Conservation (phyloP, 1,140 invertebrate genomes). For the Mamestra configurata region DNA sequence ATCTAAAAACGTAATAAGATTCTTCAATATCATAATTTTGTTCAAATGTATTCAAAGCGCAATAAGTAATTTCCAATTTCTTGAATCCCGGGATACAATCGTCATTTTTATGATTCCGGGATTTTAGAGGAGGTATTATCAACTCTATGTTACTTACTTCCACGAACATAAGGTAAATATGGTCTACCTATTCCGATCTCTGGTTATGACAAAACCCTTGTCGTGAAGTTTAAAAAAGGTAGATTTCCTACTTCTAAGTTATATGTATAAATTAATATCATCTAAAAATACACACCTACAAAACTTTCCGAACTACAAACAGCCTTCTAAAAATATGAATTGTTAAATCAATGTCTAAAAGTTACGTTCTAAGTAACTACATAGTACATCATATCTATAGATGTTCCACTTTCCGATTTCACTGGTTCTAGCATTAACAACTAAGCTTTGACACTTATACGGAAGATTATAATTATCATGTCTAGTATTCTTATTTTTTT, state of each 20-base stretch:
- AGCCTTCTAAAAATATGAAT: slow-evolving; percentile 78
- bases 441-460: slow-evolving; percentile 50
- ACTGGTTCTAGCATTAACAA: slow-evolving; percentile 43
- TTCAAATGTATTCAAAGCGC: too few relatives aligned
- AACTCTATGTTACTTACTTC: too few relatives aligned
- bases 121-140: too few relatives aligned
- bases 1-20: too few relatives aligned
- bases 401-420: slow-evolving; percentile 44
- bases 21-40: too few relatives aligned
- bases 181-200: too few relatives aligned
- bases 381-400: slow-evolving; percentile 3
- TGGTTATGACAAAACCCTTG: background rate
- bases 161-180: too few relatives aligned
- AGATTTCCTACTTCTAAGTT: slow-evolving; percentile 35
- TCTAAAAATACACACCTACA: slow-evolving; percentile 60
- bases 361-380: slow-evolving; percentile 51
- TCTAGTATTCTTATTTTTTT: background rate
- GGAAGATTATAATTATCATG: slow-evolving; percentile 44
- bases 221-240: slow-evolving; percentile 10
- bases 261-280: slow-evolving; percentile 57
- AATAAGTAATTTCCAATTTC: too few relatives aligned
- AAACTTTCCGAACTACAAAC: slow-evolving; percentile 74
- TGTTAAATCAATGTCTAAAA: slow-evolving; percentile 66
- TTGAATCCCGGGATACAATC: too few relatives aligned
- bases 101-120: too few relatives aligned